Base-by-base conservation (phyloP, 2,113 vertebrate genomes). In the Acanthisitta chloris region DNA sequence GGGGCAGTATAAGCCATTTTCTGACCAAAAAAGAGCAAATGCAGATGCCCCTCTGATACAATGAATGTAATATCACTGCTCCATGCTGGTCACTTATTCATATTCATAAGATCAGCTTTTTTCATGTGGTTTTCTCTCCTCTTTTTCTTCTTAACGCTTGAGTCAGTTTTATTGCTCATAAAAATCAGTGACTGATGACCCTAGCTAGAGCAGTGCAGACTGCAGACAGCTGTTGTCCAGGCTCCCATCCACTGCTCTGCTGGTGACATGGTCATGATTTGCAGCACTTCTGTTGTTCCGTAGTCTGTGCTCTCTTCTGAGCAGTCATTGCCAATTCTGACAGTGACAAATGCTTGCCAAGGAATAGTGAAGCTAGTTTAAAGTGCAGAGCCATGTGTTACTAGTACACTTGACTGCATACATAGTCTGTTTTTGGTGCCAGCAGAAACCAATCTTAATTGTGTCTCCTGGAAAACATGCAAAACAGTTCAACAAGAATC, bases 141-240 rank as follows among this genome's bases (percentile, higher is more conserved):
- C 59, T 86, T 88, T 96, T 94, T 93, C 90, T 94, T 93, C 81
- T 93, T 90, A 96, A 96, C 20, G 61, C 91, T 73, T 91, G 80
- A 97, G 86, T 84, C 96, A 90, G 38, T 96, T 85, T 94, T 92
- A 96, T 91, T 96, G 90, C 96, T 97, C 67, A 72, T 96, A 96
- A 92, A 97, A 97, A 81, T 64, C 94, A 52, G 91, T 97, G 96
- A 96, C 88, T 92, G 94, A 97, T 97, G 94, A 95, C 90, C 94
- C 83, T 81, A 88, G 88, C 85, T 51, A 81, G 64, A 94, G 85
- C 89, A 85, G 74, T 86, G 81, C 95, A 94, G 94, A 89, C 94
- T 92, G 94, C 82, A 91, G 95, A 74, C 94, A 95, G 95, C 87
- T 97, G 96, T 89, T 88, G 72, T 96, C 96, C 91, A 96, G 90